Base-by-base conservation (phyloP, 2,113 vertebrate species). In the Pyxicephalus adspersus region DNA sequence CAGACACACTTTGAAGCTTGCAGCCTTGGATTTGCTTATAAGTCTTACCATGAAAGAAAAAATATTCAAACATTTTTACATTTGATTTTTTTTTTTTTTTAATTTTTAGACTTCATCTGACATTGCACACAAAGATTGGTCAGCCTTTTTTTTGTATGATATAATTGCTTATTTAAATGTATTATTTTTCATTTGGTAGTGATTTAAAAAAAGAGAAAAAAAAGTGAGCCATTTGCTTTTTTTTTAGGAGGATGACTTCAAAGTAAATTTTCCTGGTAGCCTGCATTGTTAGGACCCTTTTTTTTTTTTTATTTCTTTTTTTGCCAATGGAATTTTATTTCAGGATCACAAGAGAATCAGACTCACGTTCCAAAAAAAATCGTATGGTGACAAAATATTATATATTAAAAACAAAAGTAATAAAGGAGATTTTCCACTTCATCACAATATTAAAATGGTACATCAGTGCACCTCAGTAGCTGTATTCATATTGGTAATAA, bases 401-500 rank as follows among this genome's bases (percentile, higher is more conserved):
- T 6, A 6, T 6, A 38, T 38, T 6, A 83, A 87, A 26, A 52
- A n/a, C 2, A 13, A 22, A 73, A 57, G 22, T 22, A 50, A 67
- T 45, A 67, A 67, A 45, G 38, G 38, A 45, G 86, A 85, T 84
- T 87, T 85, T 85, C 86, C 86, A 86, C 89, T 83, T 90, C 90
- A 88, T 89, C 86, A 84, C 87, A 87, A 87, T 94, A 93, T 91
- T 88, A 77, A 86, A 90, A 90, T 88, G 89, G 91, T 89, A 93
- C 84, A 85, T 91, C 90, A 86, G 89, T 90, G 86, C 90, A 87
- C 90, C 86, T 85, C 91, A 89, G 85, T 89, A 87, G 92, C 90
- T 92, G 90, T 95, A 92, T 93, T 91, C 91, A 92, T 95, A 92
- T 94, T 94, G 89, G 87, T 96, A 96, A 97, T 96, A 95, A 97